Conservation (phyloP, 2,797 vertebrate genomes). For the Gadopsis marmoratus region DNA sequence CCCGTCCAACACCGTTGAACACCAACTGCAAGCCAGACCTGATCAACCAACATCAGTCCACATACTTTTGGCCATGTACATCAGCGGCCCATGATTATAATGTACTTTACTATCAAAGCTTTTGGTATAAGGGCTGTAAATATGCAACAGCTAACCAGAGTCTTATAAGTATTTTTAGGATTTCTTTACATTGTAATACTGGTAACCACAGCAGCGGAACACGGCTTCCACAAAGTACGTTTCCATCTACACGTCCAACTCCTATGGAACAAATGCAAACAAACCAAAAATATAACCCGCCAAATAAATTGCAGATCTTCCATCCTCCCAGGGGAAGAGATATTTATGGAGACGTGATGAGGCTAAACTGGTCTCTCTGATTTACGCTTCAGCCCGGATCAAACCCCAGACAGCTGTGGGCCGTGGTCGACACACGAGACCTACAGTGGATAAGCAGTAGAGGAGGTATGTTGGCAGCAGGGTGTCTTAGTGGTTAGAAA, state of each 20-base stretch:
- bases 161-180: neutral
- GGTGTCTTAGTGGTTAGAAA: neutral
- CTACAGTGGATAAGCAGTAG: slow-evolving; percentile 1
- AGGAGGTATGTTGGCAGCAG: slow-evolving; percentile 27
- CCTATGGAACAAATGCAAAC: slow-evolving; percentile 27
- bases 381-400: slow-evolving; percentile 24
- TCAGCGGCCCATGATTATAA: neutral
- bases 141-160: neutral
- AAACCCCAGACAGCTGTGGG: slow-evolving; percentile 51
- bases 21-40: neutral
- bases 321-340: neutral
- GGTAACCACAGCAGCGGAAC: neutral
- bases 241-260: neutral
- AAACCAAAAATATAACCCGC: slow-evolving; percentile 17
- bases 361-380: slow-evolving; percentile 31
- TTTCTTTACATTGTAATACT: neutral
- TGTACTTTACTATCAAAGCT: neutral
- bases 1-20: neutral
- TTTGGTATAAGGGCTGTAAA: neutral
- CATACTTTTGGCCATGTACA: neutral
- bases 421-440: slow-evolving; percentile 48
- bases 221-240: neutral
- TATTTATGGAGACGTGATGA: slow-evolving; percentile 48
- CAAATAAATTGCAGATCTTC: slow-evolving; percentile 14
- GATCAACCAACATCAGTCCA: neutral